phyloP scores from a whole-genome alignment of 2,797 vertebrate species.

The Forpus xanthops region DNA sequence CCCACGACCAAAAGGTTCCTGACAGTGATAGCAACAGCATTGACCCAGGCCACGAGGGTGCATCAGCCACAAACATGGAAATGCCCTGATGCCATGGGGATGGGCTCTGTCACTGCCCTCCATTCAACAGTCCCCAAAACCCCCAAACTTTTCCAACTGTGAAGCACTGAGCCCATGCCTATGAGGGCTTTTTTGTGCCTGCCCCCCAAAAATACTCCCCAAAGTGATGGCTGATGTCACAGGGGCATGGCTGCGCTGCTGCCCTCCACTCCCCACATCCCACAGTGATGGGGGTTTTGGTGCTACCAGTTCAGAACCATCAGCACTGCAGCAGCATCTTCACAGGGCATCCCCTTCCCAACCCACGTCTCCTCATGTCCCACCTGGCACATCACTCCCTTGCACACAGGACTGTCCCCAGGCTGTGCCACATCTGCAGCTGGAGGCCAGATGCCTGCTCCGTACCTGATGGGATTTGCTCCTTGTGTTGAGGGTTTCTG shows the following conservation, averaged over 20 bases:
- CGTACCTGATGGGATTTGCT: neutral
- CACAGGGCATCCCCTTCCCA: neutral
- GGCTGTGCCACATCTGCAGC: neutral
- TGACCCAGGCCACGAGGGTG: neutral
- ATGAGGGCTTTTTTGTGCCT: rapidly evolving
- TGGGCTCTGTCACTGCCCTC: neutral
- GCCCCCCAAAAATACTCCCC: neutral
- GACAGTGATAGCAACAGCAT: neutral
- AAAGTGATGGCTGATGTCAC: neutral
- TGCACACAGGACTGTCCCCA: neutral
- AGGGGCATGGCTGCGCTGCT: neutral
- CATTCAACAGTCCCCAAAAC: neutral
- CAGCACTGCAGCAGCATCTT: neutral
- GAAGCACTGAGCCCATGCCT: neutral
- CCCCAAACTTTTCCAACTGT: neutral
- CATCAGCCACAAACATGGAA: neutral
- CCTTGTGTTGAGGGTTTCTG: rapidly evolving
- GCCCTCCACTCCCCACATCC: neutral
- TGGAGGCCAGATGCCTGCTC: neutral
- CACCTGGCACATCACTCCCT: neutral
- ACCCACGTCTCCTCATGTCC: rapidly evolving
- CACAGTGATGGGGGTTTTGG: rapidly evolving
- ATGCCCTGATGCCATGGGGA: neutral
- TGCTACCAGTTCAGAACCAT: neutral
- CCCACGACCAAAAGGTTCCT: neutral